These are phyloP conservation scores for Gallinago solitaria DNA, from an alignment of 2,797 vertebrate species.

Conservation along the genomic window DNA sequence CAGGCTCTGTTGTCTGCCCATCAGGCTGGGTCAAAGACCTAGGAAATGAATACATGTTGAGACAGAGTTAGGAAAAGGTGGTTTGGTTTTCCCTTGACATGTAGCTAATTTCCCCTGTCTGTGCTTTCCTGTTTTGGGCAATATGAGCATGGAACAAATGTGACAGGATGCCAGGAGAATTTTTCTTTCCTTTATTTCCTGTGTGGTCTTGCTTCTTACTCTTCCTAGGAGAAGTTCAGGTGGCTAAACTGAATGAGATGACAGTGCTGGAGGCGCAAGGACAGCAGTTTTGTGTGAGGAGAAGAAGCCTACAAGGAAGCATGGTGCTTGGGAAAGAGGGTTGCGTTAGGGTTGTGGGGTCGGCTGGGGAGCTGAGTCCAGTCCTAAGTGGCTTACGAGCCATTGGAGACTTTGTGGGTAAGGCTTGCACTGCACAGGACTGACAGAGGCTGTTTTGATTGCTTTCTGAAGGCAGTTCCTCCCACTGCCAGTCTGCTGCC, in stretches of 20 bases:
- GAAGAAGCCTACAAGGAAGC: neutral
- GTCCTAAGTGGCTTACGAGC: neutral
- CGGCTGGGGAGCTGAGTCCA: neutral
- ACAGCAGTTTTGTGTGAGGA: neutral
- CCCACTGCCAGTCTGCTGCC: neutral
- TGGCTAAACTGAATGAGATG: neutral
- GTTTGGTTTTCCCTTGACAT: conserved; percentile 12
- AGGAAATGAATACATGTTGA: neutral
- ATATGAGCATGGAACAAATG: neutral
- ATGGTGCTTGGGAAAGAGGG: fast-evolving
- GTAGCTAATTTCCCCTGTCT: neutral
- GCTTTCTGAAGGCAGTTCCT: neutral
- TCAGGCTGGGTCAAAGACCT: neutral
- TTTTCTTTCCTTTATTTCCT: neutral
- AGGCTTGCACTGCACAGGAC: neutral
- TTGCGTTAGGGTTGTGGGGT: neutral
- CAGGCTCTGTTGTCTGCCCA: neutral
- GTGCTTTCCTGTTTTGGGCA: neutral
- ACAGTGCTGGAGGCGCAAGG: neutral
- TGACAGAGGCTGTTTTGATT: neutral
- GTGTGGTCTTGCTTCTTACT: neutral
- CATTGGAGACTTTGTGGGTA: neutral
- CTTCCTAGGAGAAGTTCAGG: neutral
- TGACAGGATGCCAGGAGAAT: neutral
- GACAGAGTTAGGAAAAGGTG: neutral